A percentile compares a stretch with the other conserved stretches of the same genome.
phyloP scores from a whole-genome alignment of 1,140 invertebrate species.

The Drosophila novamexicana region DNA sequence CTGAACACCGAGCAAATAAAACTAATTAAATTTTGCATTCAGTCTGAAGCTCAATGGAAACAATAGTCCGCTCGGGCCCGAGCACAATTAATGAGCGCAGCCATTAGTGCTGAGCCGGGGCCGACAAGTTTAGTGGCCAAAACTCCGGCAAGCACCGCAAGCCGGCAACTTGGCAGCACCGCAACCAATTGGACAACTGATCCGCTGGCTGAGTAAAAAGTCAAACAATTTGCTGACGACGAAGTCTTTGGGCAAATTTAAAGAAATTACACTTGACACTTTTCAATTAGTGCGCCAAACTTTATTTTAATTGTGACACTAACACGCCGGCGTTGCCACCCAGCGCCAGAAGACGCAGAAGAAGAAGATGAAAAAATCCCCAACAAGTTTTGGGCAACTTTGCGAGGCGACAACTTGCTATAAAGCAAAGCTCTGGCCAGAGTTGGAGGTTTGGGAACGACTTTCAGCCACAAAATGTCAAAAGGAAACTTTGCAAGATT shows the following conservation, averaged over 20 bases:
- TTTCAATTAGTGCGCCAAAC: constrained; percentile 77
- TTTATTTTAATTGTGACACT: constrained; percentile 83
- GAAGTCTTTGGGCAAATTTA: constrained; percentile 60
- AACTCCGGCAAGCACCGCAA: background rate
- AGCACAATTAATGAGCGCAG: constrained; percentile 41
- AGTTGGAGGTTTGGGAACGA: constrained; percentile 15
- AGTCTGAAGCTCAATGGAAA: constrained; percentile 2
- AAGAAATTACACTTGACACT: constrained; percentile 80
- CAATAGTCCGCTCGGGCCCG: background rate
- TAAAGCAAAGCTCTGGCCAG: constrained; percentile 53
- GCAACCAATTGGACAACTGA: constrained; percentile 35
- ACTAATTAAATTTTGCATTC: constrained; percentile 23
- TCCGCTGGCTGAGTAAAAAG: constrained; percentile 39
- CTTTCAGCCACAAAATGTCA: constrained; percentile 75
- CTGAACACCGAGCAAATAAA: constrained; percentile 6
- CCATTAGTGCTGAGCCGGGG: constrained; percentile 26
- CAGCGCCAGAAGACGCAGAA: constrained; percentile 19
- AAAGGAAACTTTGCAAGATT: constrained; percentile 79
- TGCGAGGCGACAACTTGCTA: constrained; percentile 40
- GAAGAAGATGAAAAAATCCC: background rate
- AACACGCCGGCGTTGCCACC: constrained; percentile 63
- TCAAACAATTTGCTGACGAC: constrained; percentile 48
- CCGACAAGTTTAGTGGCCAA: background rate
- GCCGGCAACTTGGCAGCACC: background rate
- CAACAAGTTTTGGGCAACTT: constrained; percentile 51